Evolutionary conservation across 2,888 invertebrate genomes (phyloP).

Genomic region (Thysanoteuthis rhombus): DNA sequence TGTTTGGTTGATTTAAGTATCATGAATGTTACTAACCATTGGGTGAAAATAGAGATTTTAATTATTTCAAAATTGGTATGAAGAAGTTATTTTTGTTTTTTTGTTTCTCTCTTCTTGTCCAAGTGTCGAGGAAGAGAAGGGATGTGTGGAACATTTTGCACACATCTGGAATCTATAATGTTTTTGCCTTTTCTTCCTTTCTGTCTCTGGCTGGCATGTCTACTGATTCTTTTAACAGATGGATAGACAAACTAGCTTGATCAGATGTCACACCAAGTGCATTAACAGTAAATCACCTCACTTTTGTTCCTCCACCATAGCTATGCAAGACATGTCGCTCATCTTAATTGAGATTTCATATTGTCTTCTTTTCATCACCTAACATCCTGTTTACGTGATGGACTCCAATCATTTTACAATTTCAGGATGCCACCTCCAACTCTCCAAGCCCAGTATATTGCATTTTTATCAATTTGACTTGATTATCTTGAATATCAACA

Average conservation of each 20-base stretch:
- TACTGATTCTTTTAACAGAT: constrained; percentile 1
- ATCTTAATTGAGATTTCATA: constrained; percentile 12
- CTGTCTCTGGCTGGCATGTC: not conserved
- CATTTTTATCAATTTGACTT: not conserved
- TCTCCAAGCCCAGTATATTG: not conserved
- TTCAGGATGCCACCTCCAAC: not conserved
- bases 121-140: not conserved
- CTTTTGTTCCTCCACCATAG: not conserved
- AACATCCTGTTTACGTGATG: not conserved
- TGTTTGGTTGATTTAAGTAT: not conserved
- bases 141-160: not conserved
- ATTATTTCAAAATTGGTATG: not conserved
- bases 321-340: not conserved
- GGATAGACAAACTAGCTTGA: not conserved
- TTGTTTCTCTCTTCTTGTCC: not conserved
- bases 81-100: not conserved
- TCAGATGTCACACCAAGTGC: not conserved
- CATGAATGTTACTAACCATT: not conserved
- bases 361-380: not conserved
- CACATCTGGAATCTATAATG: not conserved
- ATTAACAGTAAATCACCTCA: not conserved
- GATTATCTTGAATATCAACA: not conserved
- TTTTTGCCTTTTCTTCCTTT: not conserved
- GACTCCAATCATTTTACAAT: not conserved
- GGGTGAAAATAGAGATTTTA: not conserved